These are phyloP conservation scores for Drosophila pegasa DNA, from an alignment of 2,888 invertebrate genomes.

Conservation along the genomic window DNA sequence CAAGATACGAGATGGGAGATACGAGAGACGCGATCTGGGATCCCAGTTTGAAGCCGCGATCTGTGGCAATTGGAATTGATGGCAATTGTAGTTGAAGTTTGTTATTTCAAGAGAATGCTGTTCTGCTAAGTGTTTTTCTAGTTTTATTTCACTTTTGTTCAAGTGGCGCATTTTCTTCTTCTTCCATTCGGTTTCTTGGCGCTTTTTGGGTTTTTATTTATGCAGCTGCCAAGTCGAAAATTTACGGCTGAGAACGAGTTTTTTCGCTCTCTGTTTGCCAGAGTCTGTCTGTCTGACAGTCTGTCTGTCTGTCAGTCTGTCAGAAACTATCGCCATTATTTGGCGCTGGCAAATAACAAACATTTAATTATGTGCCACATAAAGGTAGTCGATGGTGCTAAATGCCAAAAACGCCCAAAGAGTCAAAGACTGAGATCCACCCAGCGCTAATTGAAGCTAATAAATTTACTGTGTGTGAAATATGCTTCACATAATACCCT, in stretches of 20 bases:
- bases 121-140: conserved; percentile 40
- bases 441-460: conserved; percentile 47
- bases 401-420: conserved; percentile 31
- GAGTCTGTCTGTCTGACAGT: background rate
- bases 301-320: conserved; percentile 1
- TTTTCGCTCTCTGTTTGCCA: background rate
- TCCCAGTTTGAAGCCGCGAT: conserved; percentile 31
- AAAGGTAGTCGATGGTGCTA: conserved; percentile 50
- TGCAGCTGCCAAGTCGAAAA: conserved; percentile 63
- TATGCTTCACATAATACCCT: conserved; percentile 1
- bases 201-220: conserved; percentile 49
- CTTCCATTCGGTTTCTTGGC: conserved; percentile 14
- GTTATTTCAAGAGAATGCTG: conserved; percentile 64
- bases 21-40: conserved; percentile 35
- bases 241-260: conserved; percentile 43
- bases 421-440: conserved; percentile 12
- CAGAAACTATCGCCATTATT: conserved; percentile 37
- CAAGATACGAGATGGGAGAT: conserved; percentile 23
- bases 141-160: conserved; percentile 16
- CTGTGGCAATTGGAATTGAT: conserved; percentile 66
- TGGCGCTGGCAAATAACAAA: conserved; percentile 39
- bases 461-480: conserved; percentile 11
- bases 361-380: conserved; percentile 50
- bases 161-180: conserved; percentile 38
- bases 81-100: conserved; percentile 65